Evolutionary conservation across 2,888 invertebrate species (phyloP).

Genomic region (Alentia gelatinosa): DNA sequence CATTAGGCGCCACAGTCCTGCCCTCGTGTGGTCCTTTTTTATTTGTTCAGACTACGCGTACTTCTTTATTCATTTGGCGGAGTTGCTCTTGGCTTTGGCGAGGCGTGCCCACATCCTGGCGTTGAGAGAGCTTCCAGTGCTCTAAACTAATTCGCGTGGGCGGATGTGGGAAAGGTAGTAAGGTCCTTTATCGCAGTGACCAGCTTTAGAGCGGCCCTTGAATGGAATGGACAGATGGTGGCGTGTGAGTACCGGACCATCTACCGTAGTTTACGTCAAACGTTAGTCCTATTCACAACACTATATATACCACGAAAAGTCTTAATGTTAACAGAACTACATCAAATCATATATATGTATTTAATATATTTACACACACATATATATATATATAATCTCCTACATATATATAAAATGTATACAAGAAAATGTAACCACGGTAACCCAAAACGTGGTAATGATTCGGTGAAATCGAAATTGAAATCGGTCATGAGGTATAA

Average conservation of each 20-base stretch:
- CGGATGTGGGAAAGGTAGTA: not conserved
- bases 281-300: not conserved
- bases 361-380: too few relatives aligned
- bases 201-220: not conserved
- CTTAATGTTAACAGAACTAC: too few relatives aligned
- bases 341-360: too few relatives aligned
- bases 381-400: too few relatives aligned
- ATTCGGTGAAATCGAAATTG: too few relatives aligned
- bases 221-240: conserved; percentile 4
- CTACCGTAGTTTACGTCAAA: not conserved
- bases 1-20: too few relatives aligned
- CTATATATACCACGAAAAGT: too few relatives aligned
- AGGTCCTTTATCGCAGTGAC: not conserved
- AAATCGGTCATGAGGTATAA: too few relatives aligned
- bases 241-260: not conserved
- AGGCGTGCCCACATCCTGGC: not conserved
- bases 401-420: too few relatives aligned
- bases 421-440: too few relatives aligned
- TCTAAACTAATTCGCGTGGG: not conserved
- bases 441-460: too few relatives aligned
- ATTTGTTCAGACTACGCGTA: not conserved
- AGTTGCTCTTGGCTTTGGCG: not conserved
- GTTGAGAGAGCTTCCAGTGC: not conserved
- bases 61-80: not conserved
- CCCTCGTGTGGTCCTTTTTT: too few relatives aligned